Evolutionary conservation across 2,888 invertebrate species (phyloP).

Genomic region (Endotricha flammealis): DNA sequence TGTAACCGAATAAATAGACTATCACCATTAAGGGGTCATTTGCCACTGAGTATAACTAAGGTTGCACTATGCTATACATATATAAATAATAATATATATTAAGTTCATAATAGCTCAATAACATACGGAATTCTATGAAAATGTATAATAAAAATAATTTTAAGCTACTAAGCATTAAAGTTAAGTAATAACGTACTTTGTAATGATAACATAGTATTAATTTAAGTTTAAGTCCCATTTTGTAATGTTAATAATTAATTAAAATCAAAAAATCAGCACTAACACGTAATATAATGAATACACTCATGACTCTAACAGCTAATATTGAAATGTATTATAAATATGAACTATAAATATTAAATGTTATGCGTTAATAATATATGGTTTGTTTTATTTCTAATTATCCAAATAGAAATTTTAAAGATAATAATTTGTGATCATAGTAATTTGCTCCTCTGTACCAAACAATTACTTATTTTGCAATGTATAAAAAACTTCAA

Average conservation of each 20-base stretch:
- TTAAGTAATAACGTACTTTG: slow-evolving; percentile 29
- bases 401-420: neutral
- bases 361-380: slow-evolving; percentile 86
- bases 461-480: too few species aligned
- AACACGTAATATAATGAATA: slow-evolving; percentile 72
- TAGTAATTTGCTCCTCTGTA: too few species aligned
- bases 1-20: slow-evolving; percentile 31
- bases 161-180: slow-evolving; percentile 50
- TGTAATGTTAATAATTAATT: slow-evolving; percentile 72
- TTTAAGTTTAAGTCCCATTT: slow-evolving; percentile 69
- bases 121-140: slow-evolving; percentile 54
- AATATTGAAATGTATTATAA: slow-evolving; percentile 79
- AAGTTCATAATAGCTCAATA: slow-evolving; percentile 71
- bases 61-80: slow-evolving; percentile 59
- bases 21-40: slow-evolving; percentile 37
- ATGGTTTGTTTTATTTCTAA: slow-evolving; percentile 46
- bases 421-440: too few species aligned
- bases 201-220: slow-evolving; percentile 47
- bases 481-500: too few species aligned
- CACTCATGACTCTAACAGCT: slow-evolving; percentile 76
- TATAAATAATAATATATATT: slow-evolving; percentile 35
- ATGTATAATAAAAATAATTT: slow-evolving; percentile 51
- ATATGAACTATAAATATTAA: slow-evolving; percentile 80
- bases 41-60: slow-evolving; percentile 49
- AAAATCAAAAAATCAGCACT: slow-evolving; percentile 70